Base-by-base conservation (phyloP, 2,888 invertebrate genomes). In the Tanypteryx hageni region DNA sequence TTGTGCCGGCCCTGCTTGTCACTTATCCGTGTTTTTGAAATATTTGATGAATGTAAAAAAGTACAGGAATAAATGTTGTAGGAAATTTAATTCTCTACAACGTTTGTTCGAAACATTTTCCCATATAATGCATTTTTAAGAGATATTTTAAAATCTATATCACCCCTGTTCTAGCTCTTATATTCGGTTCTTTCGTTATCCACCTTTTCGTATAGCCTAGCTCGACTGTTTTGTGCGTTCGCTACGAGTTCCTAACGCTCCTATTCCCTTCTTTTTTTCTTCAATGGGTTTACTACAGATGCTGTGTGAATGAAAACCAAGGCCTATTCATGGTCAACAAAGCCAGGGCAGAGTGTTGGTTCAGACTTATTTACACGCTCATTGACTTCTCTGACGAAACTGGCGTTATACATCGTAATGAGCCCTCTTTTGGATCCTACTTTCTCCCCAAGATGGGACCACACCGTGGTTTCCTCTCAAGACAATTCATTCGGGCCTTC, bases 201-300 rank as follows among this genome's bases (percentile, higher is more conserved):
- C 1, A 44, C 44, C 44, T 44, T 44, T 5, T 44, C 44, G 44
- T 44, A 44, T 44, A 44, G 44, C 5, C 44, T 44, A 44, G 44
- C 44, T n/a, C 76, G 27, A 27, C 22, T 13, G 16, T 7, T 27
- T 27, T 76, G 76, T 27, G 22, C 13, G 22, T 76, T 13, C 27
- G 11, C 64, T 7, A 64, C 64, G 64, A n/a, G 13, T 18, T 27
- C 76, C 64, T 64, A 64, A 64, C n/a, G 64, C 27, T 27, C 76
- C 76, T 76, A 18, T 68, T n/a, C 68, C 76, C 22, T 13, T 44
- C 44, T 44, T 11, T 76, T 76, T 76, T 76, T 76, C 76, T 76
- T 76, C 76, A 76, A 76, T 76, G 76, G 76, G 27, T 76, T 76
- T 76, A 76, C 76, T 76, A 76, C 76, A 76, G 22, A 27, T 27